Conservation (phyloP, 2,113 vertebrate species). For the Alouatta palliata region DNA sequence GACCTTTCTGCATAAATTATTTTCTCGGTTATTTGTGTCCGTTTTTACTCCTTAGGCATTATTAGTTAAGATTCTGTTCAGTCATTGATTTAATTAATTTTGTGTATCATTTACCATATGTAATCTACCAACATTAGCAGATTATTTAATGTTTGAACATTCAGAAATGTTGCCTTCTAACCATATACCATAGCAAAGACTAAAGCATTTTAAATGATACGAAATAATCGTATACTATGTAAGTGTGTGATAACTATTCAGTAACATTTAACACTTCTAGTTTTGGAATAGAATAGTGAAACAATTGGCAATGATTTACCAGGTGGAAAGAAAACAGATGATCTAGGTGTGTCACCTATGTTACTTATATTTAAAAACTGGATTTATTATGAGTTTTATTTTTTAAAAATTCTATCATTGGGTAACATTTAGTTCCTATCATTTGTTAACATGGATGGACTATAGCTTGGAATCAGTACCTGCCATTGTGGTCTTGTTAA, state of each 20-base stretch:
- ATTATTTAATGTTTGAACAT: slow-evolving; percentile 35
- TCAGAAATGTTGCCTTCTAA: not conserved
- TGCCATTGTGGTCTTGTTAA: not conserved
- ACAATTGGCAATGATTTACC: not conserved
- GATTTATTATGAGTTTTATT: not conserved
- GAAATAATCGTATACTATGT: not conserved
- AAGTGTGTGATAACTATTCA: not conserved
- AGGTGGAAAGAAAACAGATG: slow-evolving; percentile 39
- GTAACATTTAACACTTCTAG: not conserved
- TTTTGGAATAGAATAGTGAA: not conserved
- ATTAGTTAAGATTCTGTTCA: not conserved
- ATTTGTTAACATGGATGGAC: not conserved
- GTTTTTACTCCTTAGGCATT: not conserved
- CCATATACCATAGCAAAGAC: not conserved
- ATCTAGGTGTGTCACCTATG: not conserved
- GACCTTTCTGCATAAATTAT: not conserved
- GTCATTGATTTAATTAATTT: slow-evolving; percentile 2
- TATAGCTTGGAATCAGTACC: not conserved
- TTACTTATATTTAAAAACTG: not conserved
- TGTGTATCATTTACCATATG: not conserved
- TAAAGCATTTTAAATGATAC: not conserved
- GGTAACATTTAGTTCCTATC: not conserved
- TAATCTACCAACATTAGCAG: not conserved
- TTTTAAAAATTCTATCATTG: not conserved
- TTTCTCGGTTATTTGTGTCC: not conserved